Base-by-base conservation (phyloP, 1,140 invertebrate genomes). In the Drosophila leontia region DNA sequence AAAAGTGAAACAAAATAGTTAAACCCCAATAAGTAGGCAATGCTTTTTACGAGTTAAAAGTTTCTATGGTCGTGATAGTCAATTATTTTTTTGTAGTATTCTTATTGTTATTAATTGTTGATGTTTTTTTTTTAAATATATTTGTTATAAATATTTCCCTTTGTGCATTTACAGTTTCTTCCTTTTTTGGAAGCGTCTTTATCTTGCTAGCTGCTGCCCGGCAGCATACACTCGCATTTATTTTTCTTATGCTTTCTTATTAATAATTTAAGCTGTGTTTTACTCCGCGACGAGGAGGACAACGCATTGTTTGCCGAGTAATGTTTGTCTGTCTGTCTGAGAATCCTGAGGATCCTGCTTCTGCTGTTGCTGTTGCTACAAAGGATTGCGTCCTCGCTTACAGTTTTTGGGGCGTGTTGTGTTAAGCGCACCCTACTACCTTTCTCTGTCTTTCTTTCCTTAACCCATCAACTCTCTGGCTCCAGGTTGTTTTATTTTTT, bases 201-300 rank as follows among this genome's bases (percentile, higher is more conserved):
- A 81, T 87, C 76, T 83, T 84, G 60, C 59, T 77, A 57, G 23
- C 26, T 44, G 17, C 42, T 47, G 45, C 62, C 44, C 12, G 53
- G 53, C 74, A 80, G 53, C 74, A 80, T 86, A 74, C 83, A 82
- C 64, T 79, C 76, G 82, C 80, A 90, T 88, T 88, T 88, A 82
- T 90, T 90, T 85, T 79, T 79, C 78, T 91, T 85, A 91, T 91
- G 82, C 75, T 81, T 63, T 29, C 72, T 85, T 90, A 90, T 90
- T 90, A 90, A 90, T 90, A 90, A 90, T 90, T 90, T 90, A 90
- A 91, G 78, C 60, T 84, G 71, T 72, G 85, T 71, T 90, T 80
- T 78, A 90, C 81, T 86, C 67, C 58, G 47, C 74, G 50, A 61
- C 58, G 74, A 87, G 77, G 74, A 82, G 77, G 78, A 79, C 64